A percentile compares a stretch with the other conserved stretches of the same genome.
These are phyloP conservation scores for Euzophera pinguis DNA, from an alignment of 2,888 invertebrate genomes.

Conservation along the genomic window DNA sequence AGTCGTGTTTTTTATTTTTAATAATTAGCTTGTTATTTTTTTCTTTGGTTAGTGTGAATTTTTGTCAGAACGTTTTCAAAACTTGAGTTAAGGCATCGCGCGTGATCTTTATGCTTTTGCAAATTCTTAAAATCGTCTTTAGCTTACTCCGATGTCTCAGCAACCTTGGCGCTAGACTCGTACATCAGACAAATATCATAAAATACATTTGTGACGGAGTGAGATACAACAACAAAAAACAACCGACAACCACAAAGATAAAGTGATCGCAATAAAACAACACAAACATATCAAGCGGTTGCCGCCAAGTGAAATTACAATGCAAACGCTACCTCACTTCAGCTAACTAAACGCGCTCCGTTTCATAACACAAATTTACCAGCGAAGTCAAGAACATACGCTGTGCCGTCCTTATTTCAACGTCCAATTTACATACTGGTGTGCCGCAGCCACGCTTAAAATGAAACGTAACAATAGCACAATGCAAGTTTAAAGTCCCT, in stretches of 20 bases:
- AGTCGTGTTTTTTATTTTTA: too few species aligned
- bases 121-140: too few species aligned
- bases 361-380: constrained; percentile 33
- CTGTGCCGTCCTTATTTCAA: constrained; percentile 54
- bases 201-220: too few species aligned
- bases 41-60: too few species aligned
- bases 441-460: constrained; percentile 64
- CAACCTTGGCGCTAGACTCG: too few species aligned
- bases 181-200: too few species aligned
- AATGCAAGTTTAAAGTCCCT: constrained; percentile 68
- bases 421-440: constrained; percentile 71
- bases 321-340: neutral
- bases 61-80: too few species aligned
- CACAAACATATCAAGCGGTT: neutral
- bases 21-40: too few species aligned
- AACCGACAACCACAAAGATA: neutral
- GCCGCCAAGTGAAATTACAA: neutral
- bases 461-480: constrained; percentile 73
- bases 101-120: too few species aligned
- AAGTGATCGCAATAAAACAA: neutral
- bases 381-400: constrained; percentile 47
- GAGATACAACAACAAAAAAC: too few species aligned
- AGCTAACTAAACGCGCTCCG: constrained; percentile 25
- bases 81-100: too few species aligned
- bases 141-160: too few species aligned